Percentiles rank a stretch among this genome's conserved stretches.
phyloP scores from a whole-genome alignment of 1,140 invertebrate genomes.

The Telenomus remus region DNA sequence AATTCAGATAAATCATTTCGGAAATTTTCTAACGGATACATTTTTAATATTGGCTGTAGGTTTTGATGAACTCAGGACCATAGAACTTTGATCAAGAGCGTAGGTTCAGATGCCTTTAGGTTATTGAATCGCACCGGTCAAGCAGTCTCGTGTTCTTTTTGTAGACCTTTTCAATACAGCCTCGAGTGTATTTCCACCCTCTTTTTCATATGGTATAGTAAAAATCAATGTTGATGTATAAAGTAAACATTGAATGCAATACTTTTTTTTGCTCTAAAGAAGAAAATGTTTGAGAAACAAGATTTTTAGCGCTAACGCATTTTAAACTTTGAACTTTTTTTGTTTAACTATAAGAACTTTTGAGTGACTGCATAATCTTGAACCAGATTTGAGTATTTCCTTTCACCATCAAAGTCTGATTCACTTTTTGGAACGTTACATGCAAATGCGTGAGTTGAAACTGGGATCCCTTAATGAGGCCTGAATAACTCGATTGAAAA shows the following conservation, averaged over 20 bases:
- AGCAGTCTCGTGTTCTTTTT: background rate
- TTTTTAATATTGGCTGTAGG: no score
- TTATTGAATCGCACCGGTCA: conserved; percentile 14
- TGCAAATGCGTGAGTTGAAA: conserved; percentile 26
- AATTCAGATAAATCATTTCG: no score
- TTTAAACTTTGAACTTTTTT: no score
- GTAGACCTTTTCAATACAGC: conserved; percentile 15
- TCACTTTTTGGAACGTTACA: background rate
- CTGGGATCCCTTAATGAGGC: conserved; percentile 44
- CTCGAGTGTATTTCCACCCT: conserved; percentile 9
- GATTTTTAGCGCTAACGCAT: no score
- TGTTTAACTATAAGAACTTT: no score
- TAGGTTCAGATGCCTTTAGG: conserved; percentile 17
- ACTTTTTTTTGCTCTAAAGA: conserved; percentile 5
- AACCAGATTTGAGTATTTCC: no score
- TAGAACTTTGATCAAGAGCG: conserved; percentile 1
- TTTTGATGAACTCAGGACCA: no score
- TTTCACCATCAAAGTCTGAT: no score
- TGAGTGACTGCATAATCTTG: no score
- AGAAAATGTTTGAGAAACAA: no score
- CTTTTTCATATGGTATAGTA: conserved; percentile 11
- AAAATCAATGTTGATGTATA: conserved; percentile 41
- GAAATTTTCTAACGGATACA: no score
- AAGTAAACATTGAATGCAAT: conserved; percentile 25
- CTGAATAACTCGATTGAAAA: no score